Evolutionary conservation across 1,140 invertebrate species (phyloP), one percentile per base, ranked within the genome.

Genomic region (Ectropis grisescens): DNA sequence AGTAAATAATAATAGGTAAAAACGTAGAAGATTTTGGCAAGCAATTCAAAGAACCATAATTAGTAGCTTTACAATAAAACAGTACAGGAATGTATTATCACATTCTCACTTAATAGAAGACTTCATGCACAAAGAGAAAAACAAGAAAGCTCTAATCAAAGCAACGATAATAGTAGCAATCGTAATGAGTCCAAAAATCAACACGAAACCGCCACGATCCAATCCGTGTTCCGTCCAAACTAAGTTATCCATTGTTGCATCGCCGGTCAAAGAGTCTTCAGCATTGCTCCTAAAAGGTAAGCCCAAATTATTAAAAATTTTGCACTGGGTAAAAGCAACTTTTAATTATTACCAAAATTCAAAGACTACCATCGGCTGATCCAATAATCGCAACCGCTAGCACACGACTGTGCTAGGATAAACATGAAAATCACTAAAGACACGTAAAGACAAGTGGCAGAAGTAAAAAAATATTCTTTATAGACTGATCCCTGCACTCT

Each of bases 381-480:
- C 85, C 92, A 95, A 69, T 87, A 94, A 70, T 95, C 93, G 32
- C 88, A 86, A 10, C 85, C 83, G 55, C 90, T 91, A 1, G 88
- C 91, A 13, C 87, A 78, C 1, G 87, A 56, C 70, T 94, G 92
- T 1, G 91, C 85, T 1, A 89, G 14, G 2, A 92, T n/a, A 57
- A 89, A 93, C 29, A 91, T 60, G 0, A 89, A 14, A 4, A 86
- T 38, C 1, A 93, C 72, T 0, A 88, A 41, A 7, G 85, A 47
- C 8, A 91, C 70, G 10, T 86, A 58, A 29, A 85, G 85, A 31
- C 83, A 86, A 42, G 88, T 85, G 4, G 88, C 87, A 2, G 88
- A 90, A 7, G 90, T 87, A 36, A 70, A 75, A 33, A 93, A 89
- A 57, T 93, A 95, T 10, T 88, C 75, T 2, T 68, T 61, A 50